A percentile compares a stretch with the other conserved stretches of the same genome.
phyloP scores from a whole-genome alignment of 1,140 invertebrate genomes.

The Pogonomyrmex californicus region DNA sequence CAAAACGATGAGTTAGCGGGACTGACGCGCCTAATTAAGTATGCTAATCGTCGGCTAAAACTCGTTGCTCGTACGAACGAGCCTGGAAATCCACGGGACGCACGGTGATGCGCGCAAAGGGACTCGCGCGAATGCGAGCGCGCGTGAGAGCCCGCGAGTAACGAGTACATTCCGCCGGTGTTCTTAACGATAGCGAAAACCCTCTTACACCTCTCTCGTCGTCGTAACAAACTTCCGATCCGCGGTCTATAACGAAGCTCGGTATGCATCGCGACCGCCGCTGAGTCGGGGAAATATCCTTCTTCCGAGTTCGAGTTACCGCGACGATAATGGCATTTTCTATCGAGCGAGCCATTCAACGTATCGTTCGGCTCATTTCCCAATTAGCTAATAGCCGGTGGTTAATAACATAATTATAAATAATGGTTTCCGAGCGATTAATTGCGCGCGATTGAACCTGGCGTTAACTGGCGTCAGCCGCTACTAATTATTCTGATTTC shows the following conservation, averaged over 20 bases:
- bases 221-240: constrained; percentile 43
- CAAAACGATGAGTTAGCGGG: constrained; percentile 60
- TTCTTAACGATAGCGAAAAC: constrained; percentile 6
- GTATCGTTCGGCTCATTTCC: constrained; percentile 1
- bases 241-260: constrained; percentile 12
- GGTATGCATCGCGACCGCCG: background rate
- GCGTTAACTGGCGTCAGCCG: background rate
- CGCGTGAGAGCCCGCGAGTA: constrained; percentile 5
- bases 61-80: constrained; percentile 50
- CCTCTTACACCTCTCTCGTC: background rate
- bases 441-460: background rate
- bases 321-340: background rate
- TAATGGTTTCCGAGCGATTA: constrained; percentile 14
- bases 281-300: background rate
- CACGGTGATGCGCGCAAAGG: constrained; percentile 31
- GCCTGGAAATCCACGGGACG: constrained; percentile 45
- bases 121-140: constrained; percentile 10
- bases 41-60: constrained; percentile 74
- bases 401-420: constrained; percentile 4
- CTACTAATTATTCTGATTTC: background rate
- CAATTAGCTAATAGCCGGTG: constrained; percentile 20
- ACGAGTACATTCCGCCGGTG: background rate
- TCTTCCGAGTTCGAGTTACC: background rate
- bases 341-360: background rate
- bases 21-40: constrained; percentile 74